A percentile compares a stretch with the other conserved stretches of the same genome.
phyloP scores from a whole-genome alignment of 2,888 invertebrate genomes.

The Ectemnius continuus region DNA sequence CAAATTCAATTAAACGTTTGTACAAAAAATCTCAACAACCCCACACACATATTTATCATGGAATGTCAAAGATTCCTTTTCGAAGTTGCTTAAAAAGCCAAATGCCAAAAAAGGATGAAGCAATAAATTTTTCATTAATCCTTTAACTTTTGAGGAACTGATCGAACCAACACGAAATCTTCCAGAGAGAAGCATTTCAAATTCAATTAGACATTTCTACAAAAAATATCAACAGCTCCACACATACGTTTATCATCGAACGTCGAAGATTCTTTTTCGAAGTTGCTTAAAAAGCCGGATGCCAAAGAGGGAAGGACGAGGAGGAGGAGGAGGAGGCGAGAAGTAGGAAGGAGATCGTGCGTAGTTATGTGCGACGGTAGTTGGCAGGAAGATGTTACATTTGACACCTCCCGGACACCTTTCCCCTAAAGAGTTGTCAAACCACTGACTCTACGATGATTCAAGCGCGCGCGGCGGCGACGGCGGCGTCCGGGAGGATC shows the following conservation, averaged over 20 bases:
- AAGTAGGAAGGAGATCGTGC: slow-evolving; percentile 58
- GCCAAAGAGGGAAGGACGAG: background rate
- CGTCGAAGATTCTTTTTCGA: too few relatives aligned
- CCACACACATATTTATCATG: too few relatives aligned
- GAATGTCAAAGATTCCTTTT: too few relatives aligned
- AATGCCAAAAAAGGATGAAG: too few relatives aligned
- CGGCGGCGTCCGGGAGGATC: too few relatives aligned
- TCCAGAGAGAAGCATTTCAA: background rate
- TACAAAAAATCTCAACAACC: too few relatives aligned
- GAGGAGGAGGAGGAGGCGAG: slow-evolving; percentile 25
- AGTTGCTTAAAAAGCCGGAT: too few relatives aligned
- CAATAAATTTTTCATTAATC: too few relatives aligned
- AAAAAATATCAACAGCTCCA: background rate
- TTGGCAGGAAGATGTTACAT: slow-evolving; percentile 74
- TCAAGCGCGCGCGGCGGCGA: slow-evolving; percentile 38
- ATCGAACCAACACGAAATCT: too few relatives aligned
- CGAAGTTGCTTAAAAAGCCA: too few relatives aligned
- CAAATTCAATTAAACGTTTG: too few relatives aligned
- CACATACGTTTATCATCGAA: background rate
- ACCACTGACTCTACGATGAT: slow-evolving; percentile 60
- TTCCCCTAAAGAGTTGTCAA: slow-evolving; percentile 64
- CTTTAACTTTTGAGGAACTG: too few relatives aligned
- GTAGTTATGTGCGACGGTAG: slow-evolving; percentile 72
- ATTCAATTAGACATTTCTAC: background rate
- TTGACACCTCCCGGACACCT: slow-evolving; percentile 68